Evolutionary conservation across 1,140 invertebrate genomes (phyloP).

Genomic region (Bombus confusus): DNA sequence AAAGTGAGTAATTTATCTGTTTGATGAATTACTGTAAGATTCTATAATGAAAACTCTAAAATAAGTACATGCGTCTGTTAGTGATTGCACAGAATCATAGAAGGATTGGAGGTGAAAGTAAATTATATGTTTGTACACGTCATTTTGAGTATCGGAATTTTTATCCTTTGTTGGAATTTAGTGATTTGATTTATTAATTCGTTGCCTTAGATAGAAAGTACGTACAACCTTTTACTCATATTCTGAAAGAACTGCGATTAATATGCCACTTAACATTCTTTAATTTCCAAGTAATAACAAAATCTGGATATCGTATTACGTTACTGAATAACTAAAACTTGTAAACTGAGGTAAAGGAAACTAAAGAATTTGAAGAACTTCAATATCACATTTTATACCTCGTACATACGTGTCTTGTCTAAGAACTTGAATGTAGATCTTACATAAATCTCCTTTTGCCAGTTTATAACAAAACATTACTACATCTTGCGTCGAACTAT

Average conservation of each 20-base stretch:
- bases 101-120: slow-evolving; percentile 2
- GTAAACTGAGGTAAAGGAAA: neutral
- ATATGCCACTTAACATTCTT: neutral
- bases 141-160: neutral
- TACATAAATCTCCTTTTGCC: neutral
- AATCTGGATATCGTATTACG: neutral
- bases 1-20: neutral
- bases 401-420: neutral
- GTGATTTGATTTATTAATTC: neutral
- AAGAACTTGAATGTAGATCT: neutral
- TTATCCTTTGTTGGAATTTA: neutral
- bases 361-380: neutral
- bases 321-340: neutral
- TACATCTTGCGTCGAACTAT: neutral
- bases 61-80: neutral
- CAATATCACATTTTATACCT: neutral
- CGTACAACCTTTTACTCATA: neutral
- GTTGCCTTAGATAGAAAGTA: neutral
- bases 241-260: neutral
- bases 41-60: neutral
- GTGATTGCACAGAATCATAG: neutral
- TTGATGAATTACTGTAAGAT: neutral
- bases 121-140: slow-evolving; percentile 4
- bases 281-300: neutral
- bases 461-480: neutral